Percentiles rank a stretch among this genome's conserved stretches.
Evolutionary conservation across 2,113 vertebrate species (phyloP).

Genomic region (Cyanoderma ruficeps): DNA sequence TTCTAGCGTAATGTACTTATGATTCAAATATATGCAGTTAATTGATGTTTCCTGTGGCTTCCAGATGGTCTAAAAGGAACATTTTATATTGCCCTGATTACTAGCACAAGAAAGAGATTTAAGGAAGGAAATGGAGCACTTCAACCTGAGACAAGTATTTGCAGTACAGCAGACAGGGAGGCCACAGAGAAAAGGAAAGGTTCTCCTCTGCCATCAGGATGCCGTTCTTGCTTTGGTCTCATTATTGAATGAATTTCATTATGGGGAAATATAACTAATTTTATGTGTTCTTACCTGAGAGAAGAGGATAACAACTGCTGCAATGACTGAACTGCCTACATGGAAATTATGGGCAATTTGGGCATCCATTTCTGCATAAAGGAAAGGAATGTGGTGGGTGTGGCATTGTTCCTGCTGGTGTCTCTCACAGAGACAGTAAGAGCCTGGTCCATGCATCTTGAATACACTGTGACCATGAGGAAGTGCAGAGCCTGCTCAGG

Average conservation of each 20-base stretch:
- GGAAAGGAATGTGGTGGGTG: not conserved
- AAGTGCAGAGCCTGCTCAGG: not conserved
- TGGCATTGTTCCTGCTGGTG: not conserved
- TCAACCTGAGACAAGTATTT: slow-evolving; percentile 52
- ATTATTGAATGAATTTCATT: not conserved
- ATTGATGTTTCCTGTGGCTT: slow-evolving; percentile 65
- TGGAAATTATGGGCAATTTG: not conserved
- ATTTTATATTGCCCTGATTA: slow-evolving; percentile 59
- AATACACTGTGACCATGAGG: not conserved
- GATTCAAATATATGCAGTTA: slow-evolving; percentile 70
- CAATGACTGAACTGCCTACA: not conserved
- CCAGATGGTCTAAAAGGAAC: slow-evolving; percentile 67
- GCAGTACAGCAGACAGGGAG: not conserved
- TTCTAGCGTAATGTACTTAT: slow-evolving; percentile 45
- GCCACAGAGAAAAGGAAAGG: not conserved
- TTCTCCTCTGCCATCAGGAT: not conserved
- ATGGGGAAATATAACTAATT: not conserved
- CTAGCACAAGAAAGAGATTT: slow-evolving; percentile 29
- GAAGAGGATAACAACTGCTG: not conserved
- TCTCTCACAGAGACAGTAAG: not conserved
- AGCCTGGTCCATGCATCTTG: not conserved
- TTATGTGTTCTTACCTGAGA: not conserved
- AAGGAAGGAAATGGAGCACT: slow-evolving; percentile 54
- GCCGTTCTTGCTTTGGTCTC: not conserved
- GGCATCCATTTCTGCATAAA: not conserved